Evolutionary conservation across 2,888 invertebrate species (phyloP).

Genomic region (Tenodera sinensis): DNA sequence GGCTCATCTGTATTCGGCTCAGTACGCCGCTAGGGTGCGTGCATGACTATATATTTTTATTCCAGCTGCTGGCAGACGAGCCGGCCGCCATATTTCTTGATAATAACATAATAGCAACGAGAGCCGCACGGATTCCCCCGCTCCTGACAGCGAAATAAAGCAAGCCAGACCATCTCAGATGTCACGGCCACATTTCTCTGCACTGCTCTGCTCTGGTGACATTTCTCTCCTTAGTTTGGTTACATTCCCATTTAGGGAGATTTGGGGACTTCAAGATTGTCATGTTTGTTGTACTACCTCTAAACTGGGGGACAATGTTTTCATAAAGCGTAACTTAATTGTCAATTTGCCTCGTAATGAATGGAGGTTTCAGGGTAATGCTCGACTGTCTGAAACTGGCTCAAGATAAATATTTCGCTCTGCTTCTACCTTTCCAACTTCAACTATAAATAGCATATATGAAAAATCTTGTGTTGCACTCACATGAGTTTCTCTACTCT

Average conservation of each 20-base stretch:
- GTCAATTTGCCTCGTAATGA: too few relatives aligned
- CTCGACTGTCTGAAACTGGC: too few relatives aligned
- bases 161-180: not conserved
- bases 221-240: not conserved
- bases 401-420: too few relatives aligned
- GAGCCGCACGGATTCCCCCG: not conserved
- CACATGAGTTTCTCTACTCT: too few relatives aligned
- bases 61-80: not conserved
- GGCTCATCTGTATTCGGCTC: not conserved
- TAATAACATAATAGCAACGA: not conserved
- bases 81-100: not conserved
- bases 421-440: too few relatives aligned
- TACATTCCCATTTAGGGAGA: not conserved
- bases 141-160: not conserved
- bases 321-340: too few relatives aligned
- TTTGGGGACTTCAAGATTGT: not conserved
- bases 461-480: too few relatives aligned
- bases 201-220: not conserved
- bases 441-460: too few relatives aligned
- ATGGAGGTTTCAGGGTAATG: too few relatives aligned
- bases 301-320: too few relatives aligned
- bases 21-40: not conserved
- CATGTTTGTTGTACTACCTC: too few relatives aligned
- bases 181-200: not conserved
- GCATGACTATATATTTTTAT: not conserved